Evolutionary conservation across 2,888 invertebrate genomes (phyloP).

Genomic region (Latheticus oryzae): DNA sequence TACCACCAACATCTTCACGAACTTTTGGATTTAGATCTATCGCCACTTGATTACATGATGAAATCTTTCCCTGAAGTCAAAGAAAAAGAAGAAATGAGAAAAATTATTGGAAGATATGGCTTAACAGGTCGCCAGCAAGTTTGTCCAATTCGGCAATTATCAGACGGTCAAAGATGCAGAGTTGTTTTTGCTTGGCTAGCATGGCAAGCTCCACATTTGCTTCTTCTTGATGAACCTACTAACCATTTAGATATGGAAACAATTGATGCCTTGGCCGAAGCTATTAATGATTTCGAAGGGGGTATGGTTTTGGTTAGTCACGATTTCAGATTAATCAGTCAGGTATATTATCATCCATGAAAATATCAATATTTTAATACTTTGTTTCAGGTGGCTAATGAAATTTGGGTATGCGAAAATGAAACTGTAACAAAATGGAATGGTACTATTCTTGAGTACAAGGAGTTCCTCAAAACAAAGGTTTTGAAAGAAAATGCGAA

Average conservation of each 20-base stretch:
- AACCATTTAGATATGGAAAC: slow-evolving; percentile 98
- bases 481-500: slow-evolving; percentile 79
- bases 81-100: slow-evolving; percentile 98
- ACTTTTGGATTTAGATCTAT: slow-evolving; percentile 91
- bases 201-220: slow-evolving; percentile 95
- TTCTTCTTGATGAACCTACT: slow-evolving; percentile 87
- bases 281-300: slow-evolving; percentile 97
- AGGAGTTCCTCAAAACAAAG: slow-evolving; percentile 91
- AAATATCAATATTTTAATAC: background rate
- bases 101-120: slow-evolving; percentile 98
- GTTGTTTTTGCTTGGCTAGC: slow-evolving; percentile 99
- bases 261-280: slow-evolving; percentile 97
- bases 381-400: slow-evolving; percentile 88
- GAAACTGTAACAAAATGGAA: slow-evolving; percentile 96
- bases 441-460: slow-evolving; percentile 95
- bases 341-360: slow-evolving; percentile 72
- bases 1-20: slow-evolving; percentile 99
- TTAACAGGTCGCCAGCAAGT: slow-evolving; percentile 96
- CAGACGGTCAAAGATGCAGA: slow-evolving; percentile 97
- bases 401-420: slow-evolving; percentile 99
- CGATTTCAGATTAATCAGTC: slow-evolving; percentile 99
- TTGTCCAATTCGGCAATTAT: slow-evolving; percentile 93
- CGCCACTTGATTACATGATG: slow-evolving; percentile 99
- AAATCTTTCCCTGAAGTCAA: slow-evolving; percentile 95
- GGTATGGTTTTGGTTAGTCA: slow-evolving; percentile 99